A percentile compares a stretch with the other conserved stretches of the same genome.
phyloP scores from a whole-genome alignment of 2,888 invertebrate genomes.

The Harpagoxenus sublaevis region DNA sequence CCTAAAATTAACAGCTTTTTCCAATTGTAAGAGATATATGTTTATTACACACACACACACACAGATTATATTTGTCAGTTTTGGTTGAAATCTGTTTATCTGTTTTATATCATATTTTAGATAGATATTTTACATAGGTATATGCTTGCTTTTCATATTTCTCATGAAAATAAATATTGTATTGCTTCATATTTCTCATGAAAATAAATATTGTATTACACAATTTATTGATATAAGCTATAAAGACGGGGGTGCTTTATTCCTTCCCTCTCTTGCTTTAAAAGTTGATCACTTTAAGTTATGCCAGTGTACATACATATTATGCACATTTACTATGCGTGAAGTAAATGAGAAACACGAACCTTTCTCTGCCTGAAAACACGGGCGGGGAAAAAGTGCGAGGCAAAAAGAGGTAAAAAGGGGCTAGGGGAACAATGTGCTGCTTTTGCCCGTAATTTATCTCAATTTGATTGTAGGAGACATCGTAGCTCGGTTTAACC shows the following conservation, averaged over 20 bases:
- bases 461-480: slow-evolving; percentile 51
- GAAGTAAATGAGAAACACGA: slow-evolving; percentile 41
- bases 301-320: slow-evolving; percentile 17
- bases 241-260: not conserved
- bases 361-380: slow-evolving; percentile 8
- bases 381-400: slow-evolving; percentile 4
- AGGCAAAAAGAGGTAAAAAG: slow-evolving; percentile 7
- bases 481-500: not conserved
- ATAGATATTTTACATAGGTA: not conserved
- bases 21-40: not conserved
- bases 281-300: slow-evolving; percentile 28
- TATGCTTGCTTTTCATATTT: not conserved
- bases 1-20: not conserved
- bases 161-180: not conserved
- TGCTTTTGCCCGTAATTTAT: slow-evolving; percentile 46
- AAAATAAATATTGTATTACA: not conserved
- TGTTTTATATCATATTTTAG: not conserved
- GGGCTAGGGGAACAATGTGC: not conserved
- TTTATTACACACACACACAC: not conserved
- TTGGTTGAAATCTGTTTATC: not conserved
- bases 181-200: not conserved
- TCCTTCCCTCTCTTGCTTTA: not conserved
- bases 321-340: slow-evolving; percentile 32
- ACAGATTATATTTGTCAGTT: not conserved
- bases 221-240: not conserved